Evolutionary conservation across 2,113 vertebrate genomes (phyloP).

Genomic region (Vombatus ursinus): DNA sequence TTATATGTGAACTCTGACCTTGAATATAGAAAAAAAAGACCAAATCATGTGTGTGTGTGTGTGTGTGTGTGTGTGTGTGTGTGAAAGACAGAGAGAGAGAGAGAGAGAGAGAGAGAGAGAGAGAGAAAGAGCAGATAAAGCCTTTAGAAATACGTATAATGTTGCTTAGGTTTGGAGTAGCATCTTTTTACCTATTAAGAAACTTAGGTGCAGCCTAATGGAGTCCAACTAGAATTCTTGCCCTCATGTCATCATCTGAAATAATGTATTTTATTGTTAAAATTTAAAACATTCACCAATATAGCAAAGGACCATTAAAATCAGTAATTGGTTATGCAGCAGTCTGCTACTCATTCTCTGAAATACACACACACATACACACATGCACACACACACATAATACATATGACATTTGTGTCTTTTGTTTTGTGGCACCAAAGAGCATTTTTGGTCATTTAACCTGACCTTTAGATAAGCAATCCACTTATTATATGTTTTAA

Average conservation of each 20-base stretch:
- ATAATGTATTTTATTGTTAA: background rate
- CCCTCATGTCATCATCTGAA: constrained; percentile 26
- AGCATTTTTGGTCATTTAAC: constrained; percentile 8
- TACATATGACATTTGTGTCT: background rate
- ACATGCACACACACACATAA: background rate
- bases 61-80: too few relatives aligned
- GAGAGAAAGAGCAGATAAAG: background rate
- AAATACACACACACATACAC: background rate
- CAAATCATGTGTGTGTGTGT: background rate
- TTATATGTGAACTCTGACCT: constrained; percentile 14
- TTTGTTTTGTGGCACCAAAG: constrained; percentile 9
- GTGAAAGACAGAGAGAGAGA: too few relatives aligned
- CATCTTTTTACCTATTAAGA: constrained; percentile 12
- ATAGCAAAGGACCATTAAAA: background rate
- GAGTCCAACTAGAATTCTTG: constrained; percentile 6
- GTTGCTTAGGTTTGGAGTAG: background rate
- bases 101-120: too few relatives aligned
- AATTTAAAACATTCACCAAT: constrained; percentile 1
- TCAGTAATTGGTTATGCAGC: background rate
- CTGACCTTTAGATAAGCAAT: constrained; percentile 19
- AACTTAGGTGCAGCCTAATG: background rate
- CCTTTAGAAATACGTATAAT: background rate
- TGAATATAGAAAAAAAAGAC: background rate
- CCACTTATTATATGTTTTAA: background rate
- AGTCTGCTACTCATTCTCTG: background rate